Conservation (phyloP, 1,140 invertebrate species). For the Archegozetes longisetosus region DNA sequence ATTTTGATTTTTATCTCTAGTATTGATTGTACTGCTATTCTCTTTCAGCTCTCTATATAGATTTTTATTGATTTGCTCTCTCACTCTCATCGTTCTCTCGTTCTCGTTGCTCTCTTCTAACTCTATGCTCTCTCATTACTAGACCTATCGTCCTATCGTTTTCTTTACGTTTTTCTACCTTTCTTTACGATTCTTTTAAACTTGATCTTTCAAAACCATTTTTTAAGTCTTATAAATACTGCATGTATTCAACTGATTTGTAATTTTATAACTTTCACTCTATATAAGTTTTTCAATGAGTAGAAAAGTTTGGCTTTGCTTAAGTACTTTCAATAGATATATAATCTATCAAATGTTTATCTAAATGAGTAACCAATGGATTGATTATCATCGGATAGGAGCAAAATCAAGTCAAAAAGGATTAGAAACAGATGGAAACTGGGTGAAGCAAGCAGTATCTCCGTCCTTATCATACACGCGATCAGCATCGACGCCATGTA, state of each 20-base stretch:
- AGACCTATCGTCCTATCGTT: conserved; percentile 31
- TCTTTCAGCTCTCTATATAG: not conserved
- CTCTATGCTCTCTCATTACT: no score
- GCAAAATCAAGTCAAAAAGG: not conserved
- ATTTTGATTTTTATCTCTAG: not conserved
- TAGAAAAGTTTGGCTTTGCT: no score
- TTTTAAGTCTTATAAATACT: no score
- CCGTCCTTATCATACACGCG: not conserved
- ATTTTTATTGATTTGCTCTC: not conserved
- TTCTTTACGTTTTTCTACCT: not conserved
- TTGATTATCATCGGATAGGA: not conserved
- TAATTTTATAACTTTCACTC: no score
- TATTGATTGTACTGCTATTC: not conserved
- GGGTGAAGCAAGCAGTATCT: not conserved
- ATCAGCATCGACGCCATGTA: not conserved
- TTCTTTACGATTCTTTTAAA: not conserved
- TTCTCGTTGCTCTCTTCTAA: conserved; percentile 22
- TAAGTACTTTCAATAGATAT: no score
- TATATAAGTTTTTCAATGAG: no score
- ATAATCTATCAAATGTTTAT: no score
- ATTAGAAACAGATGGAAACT: not conserved
- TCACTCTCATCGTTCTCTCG: conserved; percentile 26
- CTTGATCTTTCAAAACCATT: no score
- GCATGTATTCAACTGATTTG: no score
- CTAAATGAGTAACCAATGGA: no score